Evolutionary conservation across 2,888 invertebrate species (phyloP).

Genomic region (Athalia circularis): DNA sequence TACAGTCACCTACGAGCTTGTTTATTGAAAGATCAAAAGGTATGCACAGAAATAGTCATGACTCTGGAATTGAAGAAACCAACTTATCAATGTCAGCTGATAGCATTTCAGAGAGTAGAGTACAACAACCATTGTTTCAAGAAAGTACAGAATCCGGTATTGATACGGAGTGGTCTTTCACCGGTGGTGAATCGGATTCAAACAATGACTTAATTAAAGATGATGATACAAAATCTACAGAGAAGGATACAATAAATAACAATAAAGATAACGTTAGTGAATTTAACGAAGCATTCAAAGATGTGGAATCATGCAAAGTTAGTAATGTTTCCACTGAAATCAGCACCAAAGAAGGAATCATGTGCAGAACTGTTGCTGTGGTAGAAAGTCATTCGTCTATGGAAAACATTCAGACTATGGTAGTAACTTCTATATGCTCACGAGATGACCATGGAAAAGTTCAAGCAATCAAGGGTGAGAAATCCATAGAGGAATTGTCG

Average conservation of each 20-base stretch:
- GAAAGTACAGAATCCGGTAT: slow-evolving; percentile 62
- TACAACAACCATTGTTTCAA: slow-evolving; percentile 54
- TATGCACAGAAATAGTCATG: slow-evolving; percentile 60
- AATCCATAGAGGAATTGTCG: slow-evolving; percentile 42
- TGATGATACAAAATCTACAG: neutral
- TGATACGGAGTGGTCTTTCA: slow-evolving; percentile 63
- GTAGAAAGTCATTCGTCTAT: slow-evolving; percentile 4
- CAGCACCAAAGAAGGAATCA: slow-evolving; percentile 22
- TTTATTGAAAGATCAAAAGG: slow-evolving; percentile 56
- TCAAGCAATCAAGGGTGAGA: slow-evolving; percentile 14
- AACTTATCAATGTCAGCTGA: slow-evolving; percentile 57
- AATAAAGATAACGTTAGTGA: slow-evolving; percentile 25
- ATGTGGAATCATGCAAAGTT: slow-evolving; percentile 1
- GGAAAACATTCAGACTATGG: slow-evolving; percentile 18
- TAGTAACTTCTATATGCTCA: slow-evolving; percentile 26
- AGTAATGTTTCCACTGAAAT: slow-evolving; percentile 15
- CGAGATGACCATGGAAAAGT: slow-evolving; percentile 22
- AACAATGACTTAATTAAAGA: slow-evolving; percentile 23
- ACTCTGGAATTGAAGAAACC: slow-evolving; percentile 60
- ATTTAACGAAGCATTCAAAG: slow-evolving; percentile 21
- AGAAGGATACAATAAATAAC: slow-evolving; percentile 32
- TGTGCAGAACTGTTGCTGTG: slow-evolving; percentile 2
- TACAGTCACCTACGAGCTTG: slow-evolving; percentile 55
- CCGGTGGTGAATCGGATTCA: slow-evolving; percentile 46
- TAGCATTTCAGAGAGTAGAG: slow-evolving; percentile 48